Evolutionary conservation across 2,888 invertebrate genomes (phyloP), one percentile per base, ranked within the genome.

Genomic region (Argyra leucocephala): DNA sequence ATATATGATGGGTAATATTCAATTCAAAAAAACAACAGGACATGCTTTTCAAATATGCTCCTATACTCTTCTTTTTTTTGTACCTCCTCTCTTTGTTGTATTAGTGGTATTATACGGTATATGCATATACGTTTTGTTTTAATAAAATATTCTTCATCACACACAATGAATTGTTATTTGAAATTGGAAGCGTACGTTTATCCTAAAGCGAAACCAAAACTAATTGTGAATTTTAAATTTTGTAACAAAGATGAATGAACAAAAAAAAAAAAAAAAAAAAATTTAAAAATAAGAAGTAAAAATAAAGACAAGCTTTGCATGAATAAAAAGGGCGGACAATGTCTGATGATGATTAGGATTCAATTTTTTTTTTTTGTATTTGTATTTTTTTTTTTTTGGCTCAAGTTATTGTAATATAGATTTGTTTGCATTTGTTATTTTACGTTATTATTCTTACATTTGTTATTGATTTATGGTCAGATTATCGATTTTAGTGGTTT

Each of bases 211-310:
- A 48, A 48, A 18, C 48, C 15, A 15, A n/a, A 48, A 48, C 48
- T 48, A 48, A 48, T 48, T 48, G 48, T 48, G 48, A 48, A 48
- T 48, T 48, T 48, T 48, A 18, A 48, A 48, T 48, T 48, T 48
- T 48, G 12, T 48, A 18, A 48, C 1, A 31, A 31, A 31, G 9
- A 31, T 31, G 31, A 31, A 31, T 31, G 31, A 31, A 12, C 31
- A 12, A 7, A 31, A 31, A 31, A 31, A 31, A 31, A 26, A 31
- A 31, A 31, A 31, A 48, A 48, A 48, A 9, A 9, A 48, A 15
- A 37, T 15, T 9, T 1, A 15, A 48, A 48, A 48, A 48, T 12
- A n/a, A 48, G 15, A n/a, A 12, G 15, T 3, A 18, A n/a, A 18
- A 59, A 23, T 15, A 22, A 59, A 59, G 10, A 23, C 18, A 23